phyloP scores from a whole-genome alignment of 2,797 vertebrate genomes.

The Notoglanidium macrostoma region DNA sequence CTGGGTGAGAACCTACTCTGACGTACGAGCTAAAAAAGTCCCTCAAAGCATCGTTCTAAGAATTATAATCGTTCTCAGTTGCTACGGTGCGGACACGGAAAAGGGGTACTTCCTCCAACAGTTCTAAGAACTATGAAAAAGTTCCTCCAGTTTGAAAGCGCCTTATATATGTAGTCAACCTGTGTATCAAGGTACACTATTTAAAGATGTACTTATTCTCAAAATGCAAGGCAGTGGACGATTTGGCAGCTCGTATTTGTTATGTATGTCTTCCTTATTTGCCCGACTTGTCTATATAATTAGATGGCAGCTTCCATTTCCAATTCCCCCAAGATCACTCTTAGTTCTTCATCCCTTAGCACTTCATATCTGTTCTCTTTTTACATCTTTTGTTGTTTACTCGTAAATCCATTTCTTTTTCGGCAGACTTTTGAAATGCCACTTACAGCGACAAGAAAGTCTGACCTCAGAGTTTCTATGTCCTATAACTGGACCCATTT shows the following conservation, averaged over 20 bases:
- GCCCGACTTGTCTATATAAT: not conserved
- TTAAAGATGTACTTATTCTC: not conserved
- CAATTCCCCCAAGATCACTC: not conserved
- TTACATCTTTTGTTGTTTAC: slow-evolving; percentile 12
- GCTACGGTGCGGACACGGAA: too few relatives aligned
- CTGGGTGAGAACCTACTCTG: too few relatives aligned
- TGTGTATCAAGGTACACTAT: not conserved
- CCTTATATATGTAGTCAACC: not conserved
- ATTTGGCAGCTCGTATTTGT: not conserved
- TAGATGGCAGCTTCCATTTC: not conserved
- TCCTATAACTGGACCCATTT: slow-evolving; percentile 30
- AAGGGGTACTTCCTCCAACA: too few relatives aligned
- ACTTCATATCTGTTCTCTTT: not conserved
- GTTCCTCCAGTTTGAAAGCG: too few relatives aligned
- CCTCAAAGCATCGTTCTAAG: too few relatives aligned
- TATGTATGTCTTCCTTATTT: not conserved
- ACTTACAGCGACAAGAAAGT: not conserved
- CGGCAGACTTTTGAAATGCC: slow-evolving; percentile 6
- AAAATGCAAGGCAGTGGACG: too few relatives aligned
- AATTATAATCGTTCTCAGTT: too few relatives aligned
- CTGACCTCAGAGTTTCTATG: not conserved
- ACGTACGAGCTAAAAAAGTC: too few relatives aligned
- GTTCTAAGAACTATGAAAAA: too few relatives aligned
- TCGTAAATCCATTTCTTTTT: slow-evolving; percentile 15
- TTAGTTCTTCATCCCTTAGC: not conserved